These are phyloP conservation scores for Tetramorium simillimum DNA, from an alignment of 1,140 invertebrate genomes.

Conservation along the genomic window DNA sequence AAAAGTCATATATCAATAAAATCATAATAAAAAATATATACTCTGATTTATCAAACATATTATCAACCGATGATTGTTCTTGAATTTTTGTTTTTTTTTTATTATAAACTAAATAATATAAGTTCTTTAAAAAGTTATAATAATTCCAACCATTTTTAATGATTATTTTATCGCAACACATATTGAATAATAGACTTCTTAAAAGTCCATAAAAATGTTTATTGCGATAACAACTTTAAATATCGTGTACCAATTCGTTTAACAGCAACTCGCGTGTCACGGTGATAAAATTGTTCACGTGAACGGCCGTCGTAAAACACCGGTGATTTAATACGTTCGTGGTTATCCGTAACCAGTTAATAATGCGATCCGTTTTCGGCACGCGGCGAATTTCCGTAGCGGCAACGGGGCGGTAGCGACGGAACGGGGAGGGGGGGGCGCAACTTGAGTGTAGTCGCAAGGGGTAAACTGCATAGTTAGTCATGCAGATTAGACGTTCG, in stretches of 20 bases:
- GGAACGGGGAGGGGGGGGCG: neutral
- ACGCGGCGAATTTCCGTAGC: constrained; percentile 47
- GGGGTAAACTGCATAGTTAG: constrained; percentile 70
- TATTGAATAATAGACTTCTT: neutral
- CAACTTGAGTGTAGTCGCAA: constrained; percentile 20
- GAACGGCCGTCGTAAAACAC: constrained; percentile 4
- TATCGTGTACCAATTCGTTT: constrained; percentile 8
- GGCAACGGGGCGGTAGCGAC: neutral
- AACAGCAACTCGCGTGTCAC: neutral
- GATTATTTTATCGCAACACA: neutral
- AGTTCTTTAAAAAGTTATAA: neutral
- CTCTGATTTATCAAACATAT: neutral
- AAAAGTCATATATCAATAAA: neutral
- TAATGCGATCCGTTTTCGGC: constrained; percentile 50
- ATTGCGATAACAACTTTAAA: neutral
- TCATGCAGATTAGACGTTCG: constrained; percentile 75
- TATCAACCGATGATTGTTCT: neutral
- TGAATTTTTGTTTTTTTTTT: neutral
- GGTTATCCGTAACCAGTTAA: constrained; percentile 38
- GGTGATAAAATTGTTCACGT: constrained; percentile 25
- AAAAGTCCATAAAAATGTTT: neutral
- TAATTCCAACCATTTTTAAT: neutral
- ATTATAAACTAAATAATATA: neutral
- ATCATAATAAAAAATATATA: neutral
- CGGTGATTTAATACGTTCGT: constrained; percentile 14